Evolutionary conservation across 2,797 vertebrate genomes (phyloP), one percentile per base, ranked within the genome.

Genomic region (Novumbra hubbsi): DNA sequence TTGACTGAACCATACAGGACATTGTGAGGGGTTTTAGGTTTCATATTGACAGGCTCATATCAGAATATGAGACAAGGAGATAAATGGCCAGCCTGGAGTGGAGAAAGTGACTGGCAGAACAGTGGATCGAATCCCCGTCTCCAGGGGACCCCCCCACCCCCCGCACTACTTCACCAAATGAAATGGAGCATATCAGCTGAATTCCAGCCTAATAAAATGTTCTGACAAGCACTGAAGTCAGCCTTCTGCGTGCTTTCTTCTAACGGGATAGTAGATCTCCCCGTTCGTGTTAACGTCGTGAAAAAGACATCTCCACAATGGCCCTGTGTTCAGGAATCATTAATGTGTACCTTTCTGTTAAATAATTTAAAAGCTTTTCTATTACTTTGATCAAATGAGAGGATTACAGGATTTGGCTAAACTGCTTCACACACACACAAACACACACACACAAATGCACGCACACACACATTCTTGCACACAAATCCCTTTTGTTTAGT

Each of bases 341-440:
- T 74, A 68, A 82, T 76, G 65, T 76, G 73, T n/a, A 84, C 76
- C 81, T 82, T 75, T 88, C 82, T 83, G 89, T 89, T 90, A 88
- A 92, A 92, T 91, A 19, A 92, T 91, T 89, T 90, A 84, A 92
- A 92, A 91, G 88, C 91, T 86, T 90, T 88, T 90, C 83, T 90
- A 79, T 90, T 84, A 89, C 88, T 93, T 92, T 92, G 88, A 92
- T 93, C 90, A 92, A 84, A 90, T 91, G 80, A 88, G 88, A 81
- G 88, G 92, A 93, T 94, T 93, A 91, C 69, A 79, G 91, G 91
- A 92, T 93, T 92, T 92, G 74, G 55, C 21, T 60, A 24, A 60
- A 68, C 72, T 70, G 55, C 32, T 55, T 70, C 74, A 34, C 63
- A 34, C 28, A 65, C 28, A 65, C 63, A 65, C 17, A 38, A 30